A percentile compares a stretch with the other conserved stretches of the same genome.
These are phyloP conservation scores for Salmo trutta DNA, from an alignment of 2,797 vertebrate species.

Conservation along the genomic window DNA sequence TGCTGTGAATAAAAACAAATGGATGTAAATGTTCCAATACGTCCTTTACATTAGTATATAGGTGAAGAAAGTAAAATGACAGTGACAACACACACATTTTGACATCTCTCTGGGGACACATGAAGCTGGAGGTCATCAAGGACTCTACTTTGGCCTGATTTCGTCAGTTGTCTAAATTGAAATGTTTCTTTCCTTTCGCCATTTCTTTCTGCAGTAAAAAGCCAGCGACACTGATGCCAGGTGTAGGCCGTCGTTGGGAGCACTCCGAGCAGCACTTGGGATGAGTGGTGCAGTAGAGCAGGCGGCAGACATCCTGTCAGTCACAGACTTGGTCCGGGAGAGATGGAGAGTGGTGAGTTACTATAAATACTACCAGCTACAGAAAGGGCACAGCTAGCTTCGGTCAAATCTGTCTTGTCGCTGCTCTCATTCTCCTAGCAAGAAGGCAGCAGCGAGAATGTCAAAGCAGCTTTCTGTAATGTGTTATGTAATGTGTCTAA, in stretches of 20 bases:
- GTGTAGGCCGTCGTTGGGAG: conserved; percentile 63
- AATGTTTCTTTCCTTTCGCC: conserved; percentile 5
- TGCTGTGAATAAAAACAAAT: too few species aligned
- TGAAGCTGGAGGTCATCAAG: neutral
- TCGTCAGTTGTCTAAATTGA: neutral
- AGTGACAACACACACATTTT: neutral
- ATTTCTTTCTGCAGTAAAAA: conserved; percentile 53
- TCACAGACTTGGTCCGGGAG: conserved; percentile 93
- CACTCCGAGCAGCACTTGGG: conserved; percentile 62
- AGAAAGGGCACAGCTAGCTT: neutral
- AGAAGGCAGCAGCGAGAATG: neutral
- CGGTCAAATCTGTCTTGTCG: neutral
- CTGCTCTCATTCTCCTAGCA: neutral
- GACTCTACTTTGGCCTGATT: neutral
- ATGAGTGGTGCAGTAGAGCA: conserved; percentile 97
- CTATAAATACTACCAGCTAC: neutral
- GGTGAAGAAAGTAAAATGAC: neutral
- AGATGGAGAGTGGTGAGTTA: conserved; percentile 98
- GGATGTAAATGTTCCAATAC: too few species aligned
- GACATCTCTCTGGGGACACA: neutral
- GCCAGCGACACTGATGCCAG: conserved; percentile 72
- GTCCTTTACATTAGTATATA: neutral
- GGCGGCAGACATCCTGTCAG: conserved; percentile 95
- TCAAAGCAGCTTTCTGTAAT: neutral
- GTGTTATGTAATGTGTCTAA: neutral